A percentile compares a stretch with the other conserved stretches of the same genome.
These are phyloP conservation scores for Gisinianus flammeolus DNA, from an alignment of 2,888 invertebrate genomes.

Conservation along the genomic window DNA sequence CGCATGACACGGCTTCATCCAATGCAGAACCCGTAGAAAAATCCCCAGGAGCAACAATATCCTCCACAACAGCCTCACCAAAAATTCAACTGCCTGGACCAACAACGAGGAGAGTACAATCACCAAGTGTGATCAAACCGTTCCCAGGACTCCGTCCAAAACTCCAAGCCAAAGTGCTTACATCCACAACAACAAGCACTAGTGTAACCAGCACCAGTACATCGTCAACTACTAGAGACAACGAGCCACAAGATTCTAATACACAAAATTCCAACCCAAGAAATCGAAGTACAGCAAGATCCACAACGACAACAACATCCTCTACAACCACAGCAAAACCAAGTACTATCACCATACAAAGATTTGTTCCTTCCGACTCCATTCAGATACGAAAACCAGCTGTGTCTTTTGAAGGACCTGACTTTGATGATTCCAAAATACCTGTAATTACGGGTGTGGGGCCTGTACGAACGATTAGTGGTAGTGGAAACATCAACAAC, in stretches of 20 bases:
- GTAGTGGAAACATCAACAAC: slow-evolving; percentile 25
- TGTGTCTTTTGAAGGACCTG: slow-evolving; percentile 43
- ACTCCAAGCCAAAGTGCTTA: slow-evolving; percentile 37
- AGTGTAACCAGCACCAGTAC: slow-evolving; percentile 44
- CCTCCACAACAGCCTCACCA: background rate
- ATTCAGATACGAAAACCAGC: slow-evolving; percentile 31
- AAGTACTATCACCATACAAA: background rate
- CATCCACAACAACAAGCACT: slow-evolving; percentile 49
- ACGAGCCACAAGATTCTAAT: background rate
- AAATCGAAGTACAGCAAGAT: background rate
- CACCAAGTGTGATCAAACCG: slow-evolving; percentile 41
- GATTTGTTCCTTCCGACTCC: slow-evolving; percentile 30
- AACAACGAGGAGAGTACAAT: slow-evolving; percentile 33
- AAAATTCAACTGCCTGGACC: background rate
- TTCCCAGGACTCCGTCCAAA: slow-evolving; percentile 46
- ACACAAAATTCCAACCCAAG: background rate
- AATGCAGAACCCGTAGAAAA: slow-evolving; percentile 40
- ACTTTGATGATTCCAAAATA: slow-evolving; percentile 57
- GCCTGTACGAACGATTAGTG: slow-evolving; percentile 43
- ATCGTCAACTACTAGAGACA: slow-evolving; percentile 35
- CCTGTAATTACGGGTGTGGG: slow-evolving; percentile 58
- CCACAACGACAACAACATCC: slow-evolving; percentile 56
- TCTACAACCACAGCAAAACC: slow-evolving; percentile 49
- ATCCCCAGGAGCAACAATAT: slow-evolving; percentile 26
- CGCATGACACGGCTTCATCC: slow-evolving; percentile 38